A percentile compares a stretch with the other conserved stretches of the same genome.
Evolutionary conservation across 2,888 invertebrate genomes (phyloP).

Genomic region (Amphipyra tragopoginis): DNA sequence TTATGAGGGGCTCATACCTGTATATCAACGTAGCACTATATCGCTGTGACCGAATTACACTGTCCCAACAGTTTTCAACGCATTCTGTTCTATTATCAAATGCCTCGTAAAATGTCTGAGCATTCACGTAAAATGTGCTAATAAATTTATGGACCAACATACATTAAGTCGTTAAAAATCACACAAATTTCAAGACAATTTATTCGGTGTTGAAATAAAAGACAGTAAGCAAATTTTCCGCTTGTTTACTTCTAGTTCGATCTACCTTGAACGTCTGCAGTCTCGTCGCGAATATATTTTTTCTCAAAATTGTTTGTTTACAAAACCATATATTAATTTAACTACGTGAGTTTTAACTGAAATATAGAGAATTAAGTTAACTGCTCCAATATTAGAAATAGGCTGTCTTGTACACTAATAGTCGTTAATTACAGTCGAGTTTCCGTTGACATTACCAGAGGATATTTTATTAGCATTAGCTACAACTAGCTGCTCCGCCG

Average conservation of each 20-base stretch:
- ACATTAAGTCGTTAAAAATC: conserved; percentile 78
- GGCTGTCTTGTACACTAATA: conserved; percentile 28
- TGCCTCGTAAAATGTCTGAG: conserved; percentile 84
- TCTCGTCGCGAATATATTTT: conserved; percentile 19
- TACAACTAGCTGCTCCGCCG: conserved; percentile 28
- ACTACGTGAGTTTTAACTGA: conserved; percentile 14
- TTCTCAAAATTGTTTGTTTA: conserved; percentile 31
- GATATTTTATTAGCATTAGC: conserved; percentile 44
- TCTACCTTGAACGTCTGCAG: conserved; percentile 41
- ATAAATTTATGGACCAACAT: conserved; percentile 79
- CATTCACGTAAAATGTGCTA: conserved; percentile 79
- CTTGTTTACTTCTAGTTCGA: conserved; percentile 45
- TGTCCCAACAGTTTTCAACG: conserved; percentile 70
- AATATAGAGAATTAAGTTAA: conserved; percentile 16
- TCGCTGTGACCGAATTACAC: conserved; percentile 67
- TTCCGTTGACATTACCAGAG: conserved; percentile 32
- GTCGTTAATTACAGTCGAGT: conserved; percentile 45
- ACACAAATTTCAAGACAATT: conserved; percentile 74
- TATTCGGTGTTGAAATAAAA: conserved; percentile 64
- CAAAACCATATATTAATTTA: conserved; percentile 25
- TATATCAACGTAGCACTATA: conserved; percentile 57
- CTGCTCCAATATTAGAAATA: conserved; percentile 23
- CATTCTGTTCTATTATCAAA: conserved; percentile 82
- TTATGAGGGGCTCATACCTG: conserved; percentile 47
- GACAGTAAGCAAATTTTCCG: conserved; percentile 44